Base-by-base conservation (phyloP, 1,140 invertebrate species). In the Eumaeus atala region DNA sequence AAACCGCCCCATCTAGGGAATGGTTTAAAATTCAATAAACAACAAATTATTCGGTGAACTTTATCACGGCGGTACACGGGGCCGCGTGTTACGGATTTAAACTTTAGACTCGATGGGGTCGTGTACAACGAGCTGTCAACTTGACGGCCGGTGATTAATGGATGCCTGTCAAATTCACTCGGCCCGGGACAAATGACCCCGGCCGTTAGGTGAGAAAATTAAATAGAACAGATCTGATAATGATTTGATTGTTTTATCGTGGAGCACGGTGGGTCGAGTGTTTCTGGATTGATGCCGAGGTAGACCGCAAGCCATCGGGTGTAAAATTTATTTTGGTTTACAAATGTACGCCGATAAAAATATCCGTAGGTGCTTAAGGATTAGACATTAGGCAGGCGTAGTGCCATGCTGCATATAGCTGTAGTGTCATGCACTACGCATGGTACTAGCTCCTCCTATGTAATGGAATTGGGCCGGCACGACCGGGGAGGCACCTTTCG, bases 191-290 rank as follows among this genome's bases (percentile, higher is more conserved):
- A 42, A 42, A 42, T 42, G 40, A 42, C 40, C 21, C 21, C 40
- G 38, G n/a, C n/a, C 14, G 40, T 42, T 42, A 42, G 40, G 40
- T 42, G 40, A 17, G 40, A 42, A 28, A 28, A 42, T 42, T 42
- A 42, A 42, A 42, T 28, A 28, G 21, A 28, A 28, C 21, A 28
- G 21, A 28, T 42, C 40, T 42, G 40, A 42, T 42, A 42, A 42
- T 42, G 40, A 42, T 42, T 42, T 42, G 40, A 42, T 42, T 42
- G 40, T 42, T 42, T 42, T 42, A 42, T 42, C 40, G 40, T 14
- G 40, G 40, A 8, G 8, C 14, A 8, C 40, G 38, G 8, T 5
- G 11, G 21, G 21, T 28, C 6, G 21, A 28, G 21, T 28, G 21
- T 6, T 2, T 6, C 21, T 6, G 21, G 21, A 28, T 28, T 28